Conservation (phyloP, 2,888 invertebrate species). For the Parnassius apollo region DNA sequence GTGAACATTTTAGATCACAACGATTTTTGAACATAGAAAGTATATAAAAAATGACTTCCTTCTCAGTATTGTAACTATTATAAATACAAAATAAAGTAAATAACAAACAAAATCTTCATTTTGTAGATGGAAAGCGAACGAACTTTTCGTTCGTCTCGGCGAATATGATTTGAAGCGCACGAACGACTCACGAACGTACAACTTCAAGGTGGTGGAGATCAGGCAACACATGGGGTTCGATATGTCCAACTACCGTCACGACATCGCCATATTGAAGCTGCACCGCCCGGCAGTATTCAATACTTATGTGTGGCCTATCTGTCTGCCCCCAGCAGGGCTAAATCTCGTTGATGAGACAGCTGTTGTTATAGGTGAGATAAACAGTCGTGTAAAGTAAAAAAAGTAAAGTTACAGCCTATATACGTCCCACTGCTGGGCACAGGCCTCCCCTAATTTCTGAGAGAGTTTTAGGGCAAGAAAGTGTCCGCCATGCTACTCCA, state of each 20-base stretch:
- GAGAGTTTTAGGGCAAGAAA: too few relatives aligned
- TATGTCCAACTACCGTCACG: constrained; percentile 85
- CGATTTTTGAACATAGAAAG: too few relatives aligned
- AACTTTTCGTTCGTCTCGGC: constrained; percentile 87
- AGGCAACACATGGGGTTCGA: constrained; percentile 86
- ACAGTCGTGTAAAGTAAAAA: too few relatives aligned
- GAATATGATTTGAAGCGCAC: constrained; percentile 87
- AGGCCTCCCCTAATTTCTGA: too few relatives aligned
- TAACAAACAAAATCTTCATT: background rate
- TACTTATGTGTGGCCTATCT: constrained; percentile 91
- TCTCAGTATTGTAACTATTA: too few relatives aligned
- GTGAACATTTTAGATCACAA: too few relatives aligned
- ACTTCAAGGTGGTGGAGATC: constrained; percentile 85
- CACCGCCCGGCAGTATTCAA: constrained; percentile 85
- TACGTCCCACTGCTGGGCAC: too few relatives aligned
- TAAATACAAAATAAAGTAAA: too few relatives aligned
- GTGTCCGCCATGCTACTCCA: too few relatives aligned
- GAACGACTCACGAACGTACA: constrained; percentile 86
- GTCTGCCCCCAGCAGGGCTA: constrained; percentile 85
- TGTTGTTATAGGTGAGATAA: constrained; percentile 49
- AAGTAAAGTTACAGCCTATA: too few relatives aligned
- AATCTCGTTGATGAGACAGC: constrained; percentile 83
- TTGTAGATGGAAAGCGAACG: constrained; percentile 78
- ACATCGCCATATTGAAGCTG: constrained; percentile 88
- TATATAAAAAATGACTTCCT: too few relatives aligned